Conservation (phyloP, 2,113 vertebrate genomes). For the Oreochromis tanganicae region DNA sequence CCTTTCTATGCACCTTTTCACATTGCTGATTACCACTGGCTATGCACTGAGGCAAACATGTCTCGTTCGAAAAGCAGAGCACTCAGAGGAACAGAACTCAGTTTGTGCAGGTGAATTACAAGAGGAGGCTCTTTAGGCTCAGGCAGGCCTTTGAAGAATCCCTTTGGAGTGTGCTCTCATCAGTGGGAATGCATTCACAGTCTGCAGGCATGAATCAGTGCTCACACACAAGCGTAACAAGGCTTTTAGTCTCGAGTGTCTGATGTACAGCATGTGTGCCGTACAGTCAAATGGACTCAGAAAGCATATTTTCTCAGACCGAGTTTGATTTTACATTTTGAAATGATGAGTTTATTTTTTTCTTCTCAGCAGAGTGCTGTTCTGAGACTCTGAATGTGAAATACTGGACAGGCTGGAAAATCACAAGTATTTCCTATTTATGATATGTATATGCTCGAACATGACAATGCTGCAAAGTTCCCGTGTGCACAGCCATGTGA, state of each 20-base stretch:
- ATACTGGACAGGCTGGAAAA: not conserved
- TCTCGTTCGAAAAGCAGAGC: not conserved
- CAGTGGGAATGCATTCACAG: conserved; percentile 1
- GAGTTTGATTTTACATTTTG: not conserved
- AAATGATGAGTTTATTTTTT: fast-evolving
- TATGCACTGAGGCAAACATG: not conserved
- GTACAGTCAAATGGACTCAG: not conserved
- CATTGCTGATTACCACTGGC: not conserved
- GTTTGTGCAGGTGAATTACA: conserved; percentile 14
- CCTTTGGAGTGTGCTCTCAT: conserved; percentile 4
- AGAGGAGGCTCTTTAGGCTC: conserved; percentile 19
- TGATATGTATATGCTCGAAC: not conserved
- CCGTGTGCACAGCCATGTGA: not conserved
- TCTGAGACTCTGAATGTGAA: not conserved
- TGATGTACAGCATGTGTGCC: not conserved
- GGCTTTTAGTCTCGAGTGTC: conserved; percentile 10
- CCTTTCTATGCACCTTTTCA: not conserved
- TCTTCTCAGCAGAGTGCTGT: not conserved
- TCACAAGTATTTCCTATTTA: not conserved
- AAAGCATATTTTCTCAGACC: not conserved
- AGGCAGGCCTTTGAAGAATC: conserved; percentile 23
- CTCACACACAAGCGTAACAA: not conserved
- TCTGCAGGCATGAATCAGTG: conserved; percentile 19
- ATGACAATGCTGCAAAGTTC: not conserved
- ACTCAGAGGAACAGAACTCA: not conserved